Percentiles rank a stretch among this genome's conserved stretches.
phyloP scores from a whole-genome alignment of 2,113 vertebrate genomes.

The Theristicus caerulescens region DNA sequence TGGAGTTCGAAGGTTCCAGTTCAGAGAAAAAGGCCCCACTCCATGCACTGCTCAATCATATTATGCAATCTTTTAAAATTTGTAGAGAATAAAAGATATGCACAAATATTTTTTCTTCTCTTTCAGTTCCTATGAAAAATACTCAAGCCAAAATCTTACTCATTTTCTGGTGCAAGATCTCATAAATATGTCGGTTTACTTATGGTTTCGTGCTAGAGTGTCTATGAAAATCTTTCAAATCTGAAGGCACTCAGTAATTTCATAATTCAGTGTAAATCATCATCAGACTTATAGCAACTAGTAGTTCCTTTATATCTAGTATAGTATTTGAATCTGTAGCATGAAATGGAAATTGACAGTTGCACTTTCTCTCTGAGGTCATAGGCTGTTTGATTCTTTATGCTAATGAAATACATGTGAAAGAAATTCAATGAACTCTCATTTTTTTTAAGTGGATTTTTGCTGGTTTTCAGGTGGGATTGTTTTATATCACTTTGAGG shows the following conservation, averaged over 20 bases:
- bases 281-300: not conserved
- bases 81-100: not conserved
- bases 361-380: not conserved
- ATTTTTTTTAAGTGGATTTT: not conserved
- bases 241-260: not conserved
- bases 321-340: not conserved
- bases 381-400: not conserved
- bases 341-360: not conserved
- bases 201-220: not conserved
- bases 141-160: not conserved
- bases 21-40: not conserved
- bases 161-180: not conserved
- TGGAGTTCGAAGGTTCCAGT: not conserved
- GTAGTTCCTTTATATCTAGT: not conserved
- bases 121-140: not conserved
- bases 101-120: not conserved
- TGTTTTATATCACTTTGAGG: not conserved
- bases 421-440: not conserved
- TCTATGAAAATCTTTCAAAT: not conserved
- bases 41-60: not conserved
- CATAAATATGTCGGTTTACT: not conserved
- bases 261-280: not conserved
- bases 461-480: not conserved
- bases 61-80: not conserved
- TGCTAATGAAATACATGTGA: not conserved